Percentiles rank a stretch among this genome's conserved stretches.
phyloP scores from a whole-genome alignment of 2,797 vertebrate genomes.

The Cyprinella venusta region DNA sequence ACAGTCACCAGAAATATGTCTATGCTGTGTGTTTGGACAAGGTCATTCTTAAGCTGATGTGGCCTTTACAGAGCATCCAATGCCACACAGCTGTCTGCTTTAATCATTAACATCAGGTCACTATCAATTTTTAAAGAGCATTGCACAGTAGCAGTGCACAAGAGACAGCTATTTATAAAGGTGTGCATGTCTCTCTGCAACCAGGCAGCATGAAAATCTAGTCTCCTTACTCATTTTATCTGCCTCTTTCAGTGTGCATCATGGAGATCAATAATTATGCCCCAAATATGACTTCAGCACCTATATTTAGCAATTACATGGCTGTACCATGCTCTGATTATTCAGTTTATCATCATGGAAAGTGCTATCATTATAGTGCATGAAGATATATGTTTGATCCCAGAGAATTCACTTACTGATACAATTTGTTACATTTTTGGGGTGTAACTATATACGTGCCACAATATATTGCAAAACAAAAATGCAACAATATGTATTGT shows the following conservation, averaged over 20 bases:
- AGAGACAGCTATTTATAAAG: conserved; percentile 54
- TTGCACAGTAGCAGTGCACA: conserved; percentile 8
- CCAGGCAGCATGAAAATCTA: neutral
- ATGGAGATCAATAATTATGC: neutral
- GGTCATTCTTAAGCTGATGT: neutral
- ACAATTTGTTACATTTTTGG: neutral
- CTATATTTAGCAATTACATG: neutral
- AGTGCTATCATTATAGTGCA: neutral
- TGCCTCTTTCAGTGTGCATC: neutral
- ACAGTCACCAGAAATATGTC: neutral
- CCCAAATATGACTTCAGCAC: neutral
- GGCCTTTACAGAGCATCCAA: conserved; percentile 15
- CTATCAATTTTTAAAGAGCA: conserved; percentile 72
- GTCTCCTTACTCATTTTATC: neutral
- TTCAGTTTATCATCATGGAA: neutral
- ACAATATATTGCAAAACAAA: neutral
- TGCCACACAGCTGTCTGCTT: conserved; percentile 4
- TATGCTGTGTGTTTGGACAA: neutral
- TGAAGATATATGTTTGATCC: neutral
- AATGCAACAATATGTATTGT: neutral
- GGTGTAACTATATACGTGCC: neutral
- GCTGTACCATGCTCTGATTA: too few species aligned
- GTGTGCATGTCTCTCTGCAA: neutral
- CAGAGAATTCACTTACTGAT: neutral
- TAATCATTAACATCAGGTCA: conserved; percentile 28